Conservation (phyloP, 2,888 invertebrate genomes). For the Hetaerina titia region DNA sequence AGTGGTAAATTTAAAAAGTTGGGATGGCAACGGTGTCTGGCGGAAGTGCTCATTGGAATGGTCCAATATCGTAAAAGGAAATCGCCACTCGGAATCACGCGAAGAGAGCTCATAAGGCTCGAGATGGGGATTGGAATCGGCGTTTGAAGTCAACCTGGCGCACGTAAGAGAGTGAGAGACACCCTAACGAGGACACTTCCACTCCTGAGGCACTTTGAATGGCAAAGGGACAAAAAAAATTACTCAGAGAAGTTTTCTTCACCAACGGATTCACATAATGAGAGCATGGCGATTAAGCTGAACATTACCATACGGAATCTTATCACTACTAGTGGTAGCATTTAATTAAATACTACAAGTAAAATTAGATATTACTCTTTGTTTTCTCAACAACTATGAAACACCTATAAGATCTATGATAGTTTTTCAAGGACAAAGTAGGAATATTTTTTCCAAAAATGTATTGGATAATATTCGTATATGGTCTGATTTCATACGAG, state of each 20-base stretch:
- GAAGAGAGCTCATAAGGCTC: neutral
- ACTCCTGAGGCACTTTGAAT: neutral
- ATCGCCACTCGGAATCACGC: neutral
- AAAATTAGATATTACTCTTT: too few relatives aligned
- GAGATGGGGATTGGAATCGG: neutral
- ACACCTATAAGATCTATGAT: too few relatives aligned
- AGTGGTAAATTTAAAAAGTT: neutral
- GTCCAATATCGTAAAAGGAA: conserved; percentile 17
- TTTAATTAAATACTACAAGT: too few relatives aligned
- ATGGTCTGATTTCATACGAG: too few relatives aligned
- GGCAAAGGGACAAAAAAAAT: neutral
- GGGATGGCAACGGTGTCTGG: neutral
- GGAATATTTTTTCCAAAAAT: too few relatives aligned
- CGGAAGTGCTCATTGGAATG: neutral
- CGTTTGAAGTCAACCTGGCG: neutral
- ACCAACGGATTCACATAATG: neutral
- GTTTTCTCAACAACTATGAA: too few relatives aligned
- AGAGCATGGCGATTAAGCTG: too few relatives aligned
- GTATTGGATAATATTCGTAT: too few relatives aligned
- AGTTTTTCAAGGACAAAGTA: too few relatives aligned
- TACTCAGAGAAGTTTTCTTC: neutral
- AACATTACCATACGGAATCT: too few relatives aligned
- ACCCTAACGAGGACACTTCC: neutral
- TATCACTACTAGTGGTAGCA: too few relatives aligned
- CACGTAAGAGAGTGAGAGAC: neutral